Evolutionary conservation across 2,888 invertebrate genomes (phyloP), one percentile per base, ranked within the genome.

Genomic region (Aspidiotus rigidus): DNA sequence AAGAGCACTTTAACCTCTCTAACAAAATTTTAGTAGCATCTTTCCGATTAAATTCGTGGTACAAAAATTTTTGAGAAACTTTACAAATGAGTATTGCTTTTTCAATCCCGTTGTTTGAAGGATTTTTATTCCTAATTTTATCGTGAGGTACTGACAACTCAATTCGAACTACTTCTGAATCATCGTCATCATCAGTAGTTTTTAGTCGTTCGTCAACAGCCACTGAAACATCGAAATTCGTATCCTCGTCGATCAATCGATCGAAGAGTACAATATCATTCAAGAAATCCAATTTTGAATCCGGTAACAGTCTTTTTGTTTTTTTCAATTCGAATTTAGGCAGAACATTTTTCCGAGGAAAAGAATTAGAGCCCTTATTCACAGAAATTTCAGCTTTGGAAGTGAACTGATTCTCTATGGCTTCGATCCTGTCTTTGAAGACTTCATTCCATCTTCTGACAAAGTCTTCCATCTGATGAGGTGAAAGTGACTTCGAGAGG

Each of bases 391-490:
- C 17, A 10, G 56, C 56, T 10, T 56, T 11, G 1, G 16, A 11
- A 7, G n/a, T 15, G 16, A 56, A 17, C 13, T n/a, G 17, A 56
- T 56, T 44, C 57, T 66, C 66, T 13, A 66, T 56, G 40, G 56
- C 66, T 59, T 66, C 66, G 7, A 66, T 17, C 11, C 66, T 41
- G 57, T 66, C 57, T 44, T 57, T 41, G 8, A 66, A 66, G 16
- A 66, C 66, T 66, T 66, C 66, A 44, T 57, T 44, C 66, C 66
- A 66, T 57, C 57, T 16, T 17, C 42, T 57, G 5, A 44, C 57
- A 40, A 66, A 66, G 39, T 66, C 66, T 44, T 66, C 66, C n/a
- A 66, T 28, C 42, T 56, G 44, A 28, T 44, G 41, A 8, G 55
- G 41, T 16, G 66, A 66, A 42, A 66, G 55, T 17, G 55, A 66